phyloP scores from a whole-genome alignment of 2,888 invertebrate species.

The Drosophila falleni region DNA sequence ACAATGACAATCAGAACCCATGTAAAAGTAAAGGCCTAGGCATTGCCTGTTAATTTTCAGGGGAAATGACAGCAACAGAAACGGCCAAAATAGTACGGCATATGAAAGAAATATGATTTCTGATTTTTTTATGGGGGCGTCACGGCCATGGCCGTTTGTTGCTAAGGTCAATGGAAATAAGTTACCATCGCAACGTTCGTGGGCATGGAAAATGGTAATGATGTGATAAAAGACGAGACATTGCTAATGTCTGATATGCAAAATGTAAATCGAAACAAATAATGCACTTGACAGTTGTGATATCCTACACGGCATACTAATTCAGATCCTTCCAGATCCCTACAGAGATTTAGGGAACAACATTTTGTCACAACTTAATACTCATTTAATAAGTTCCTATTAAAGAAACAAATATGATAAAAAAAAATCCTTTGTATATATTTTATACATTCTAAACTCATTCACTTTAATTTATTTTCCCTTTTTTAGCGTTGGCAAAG shows the following conservation, averaged over 20 bases:
- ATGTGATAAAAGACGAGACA: conserved; percentile 34
- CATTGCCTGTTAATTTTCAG: conserved; percentile 38
- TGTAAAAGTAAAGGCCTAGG: conserved; percentile 23
- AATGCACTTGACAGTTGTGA: neutral
- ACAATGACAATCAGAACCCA: conserved; percentile 68
- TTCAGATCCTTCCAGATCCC: neutral
- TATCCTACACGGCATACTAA: neutral
- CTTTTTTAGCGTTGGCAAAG: conserved; percentile 97
- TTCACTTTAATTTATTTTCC: neutral
- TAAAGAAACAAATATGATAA: neutral
- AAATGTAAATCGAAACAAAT: conserved; percentile 11
- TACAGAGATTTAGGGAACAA: too few species aligned
- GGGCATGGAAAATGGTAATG: conserved; percentile 35
- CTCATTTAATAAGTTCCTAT: too few species aligned
- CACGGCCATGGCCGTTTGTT: conserved; percentile 14
- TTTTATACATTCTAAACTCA: too few species aligned
- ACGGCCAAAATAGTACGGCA: conserved; percentile 32
- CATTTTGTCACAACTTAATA: too few species aligned
- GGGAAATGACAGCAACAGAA: conserved; percentile 50
- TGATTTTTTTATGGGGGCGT: conserved; percentile 46
- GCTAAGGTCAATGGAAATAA: conserved; percentile 36
- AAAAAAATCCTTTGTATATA: too few species aligned
- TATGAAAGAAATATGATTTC: conserved; percentile 68
- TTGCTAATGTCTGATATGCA: conserved; percentile 20
- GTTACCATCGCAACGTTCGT: conserved; percentile 37